Conservation (phyloP, 2,888 invertebrate species). For the Spilarctia lutea region DNA sequence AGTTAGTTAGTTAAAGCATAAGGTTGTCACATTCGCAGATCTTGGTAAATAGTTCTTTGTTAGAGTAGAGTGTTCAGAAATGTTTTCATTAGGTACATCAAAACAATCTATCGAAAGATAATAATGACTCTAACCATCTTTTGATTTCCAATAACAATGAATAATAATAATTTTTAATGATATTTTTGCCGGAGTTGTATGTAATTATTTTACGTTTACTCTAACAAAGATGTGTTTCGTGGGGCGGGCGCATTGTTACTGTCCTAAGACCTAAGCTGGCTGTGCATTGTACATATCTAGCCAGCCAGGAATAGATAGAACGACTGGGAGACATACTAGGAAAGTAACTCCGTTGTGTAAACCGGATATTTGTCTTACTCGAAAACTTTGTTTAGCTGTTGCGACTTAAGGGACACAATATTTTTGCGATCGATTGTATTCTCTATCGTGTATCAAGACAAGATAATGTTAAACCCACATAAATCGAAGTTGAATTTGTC, state of each 20-base stretch:
- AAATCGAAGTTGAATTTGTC: neutral
- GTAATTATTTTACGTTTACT: conserved; percentile 25
- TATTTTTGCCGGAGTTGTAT: neutral
- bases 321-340: conserved; percentile 54
- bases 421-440: conserved; percentile 14
- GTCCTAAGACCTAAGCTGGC: conserved; percentile 43
- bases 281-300: conserved; percentile 44
- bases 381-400: conserved; percentile 39
- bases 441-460: neutral
- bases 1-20: neutral
- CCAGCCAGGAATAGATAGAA: conserved; percentile 59
- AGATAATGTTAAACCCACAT: neutral
- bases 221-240: conserved; percentile 31
- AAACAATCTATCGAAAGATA: neutral
- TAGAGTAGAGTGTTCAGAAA: neutral
- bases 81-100: neutral
- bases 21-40: neutral
- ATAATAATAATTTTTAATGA: neutral
- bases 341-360: conserved; percentile 62
- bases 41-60: neutral
- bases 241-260: conserved; percentile 38
- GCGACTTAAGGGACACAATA: conserved; percentile 8
- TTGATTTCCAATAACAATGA: neutral
- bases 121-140: neutral
- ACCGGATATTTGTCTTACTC: conserved; percentile 49